phyloP scores from a whole-genome alignment of 2,113 vertebrate genomes.

The Alligator sinensis region DNA sequence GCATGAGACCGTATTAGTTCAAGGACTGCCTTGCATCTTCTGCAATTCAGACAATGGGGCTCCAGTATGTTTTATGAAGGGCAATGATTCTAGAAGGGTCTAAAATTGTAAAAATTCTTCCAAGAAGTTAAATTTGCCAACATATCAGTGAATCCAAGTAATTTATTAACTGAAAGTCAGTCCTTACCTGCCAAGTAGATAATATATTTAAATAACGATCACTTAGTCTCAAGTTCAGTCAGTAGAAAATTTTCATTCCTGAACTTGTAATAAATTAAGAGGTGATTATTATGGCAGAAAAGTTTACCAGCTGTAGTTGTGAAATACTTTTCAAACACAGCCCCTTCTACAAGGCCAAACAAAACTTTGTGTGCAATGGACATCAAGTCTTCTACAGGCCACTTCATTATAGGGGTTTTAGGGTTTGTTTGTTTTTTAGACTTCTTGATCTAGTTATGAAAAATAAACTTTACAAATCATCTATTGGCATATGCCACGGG shows the following conservation, averaged over 20 bases:
- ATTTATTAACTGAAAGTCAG: slow-evolving; percentile 7
- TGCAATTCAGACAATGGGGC: background rate
- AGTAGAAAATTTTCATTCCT: background rate
- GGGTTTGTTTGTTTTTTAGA: background rate
- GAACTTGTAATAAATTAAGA: background rate
- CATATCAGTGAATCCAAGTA: background rate
- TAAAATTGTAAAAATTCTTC: background rate
- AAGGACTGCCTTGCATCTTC: background rate
- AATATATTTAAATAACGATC: background rate
- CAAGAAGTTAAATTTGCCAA: background rate
- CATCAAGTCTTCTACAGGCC: background rate
- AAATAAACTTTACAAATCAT: background rate
- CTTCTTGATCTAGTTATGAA: background rate
- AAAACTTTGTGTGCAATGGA: background rate
- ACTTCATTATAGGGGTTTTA: background rate
- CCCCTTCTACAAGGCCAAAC: background rate
- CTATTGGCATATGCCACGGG: background rate
- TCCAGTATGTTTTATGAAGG: background rate
- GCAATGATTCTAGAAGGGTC: background rate
- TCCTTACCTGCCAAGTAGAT: background rate
- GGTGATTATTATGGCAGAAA: too few species aligned
- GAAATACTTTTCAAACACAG: background rate
- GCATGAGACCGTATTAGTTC: background rate
- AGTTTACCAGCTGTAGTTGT: too few species aligned
- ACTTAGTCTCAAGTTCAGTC: slow-evolving; percentile 12